These are phyloP conservation scores for Chaetogeoica ovagalla DNA, from an alignment of 2,888 invertebrate genomes.

Conservation along the genomic window DNA sequence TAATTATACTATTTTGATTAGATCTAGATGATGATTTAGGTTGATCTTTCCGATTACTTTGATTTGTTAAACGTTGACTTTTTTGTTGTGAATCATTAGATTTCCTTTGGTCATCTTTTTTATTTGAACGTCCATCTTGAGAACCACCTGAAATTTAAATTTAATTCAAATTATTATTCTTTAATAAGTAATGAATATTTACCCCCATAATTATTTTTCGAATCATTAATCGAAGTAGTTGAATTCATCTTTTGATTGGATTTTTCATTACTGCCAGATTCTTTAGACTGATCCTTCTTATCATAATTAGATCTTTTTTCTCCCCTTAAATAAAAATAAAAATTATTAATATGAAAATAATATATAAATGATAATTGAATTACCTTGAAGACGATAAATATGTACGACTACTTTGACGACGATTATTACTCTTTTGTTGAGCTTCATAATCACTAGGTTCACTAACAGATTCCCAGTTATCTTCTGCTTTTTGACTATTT, in stretches of 20 bases:
- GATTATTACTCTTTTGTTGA: conserved; percentile 63
- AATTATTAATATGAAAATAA: background rate
- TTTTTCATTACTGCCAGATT: conserved; percentile 31
- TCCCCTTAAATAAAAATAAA: conserved; percentile 26
- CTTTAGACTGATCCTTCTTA: conserved; percentile 43
- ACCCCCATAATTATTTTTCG: conserved; percentile 43
- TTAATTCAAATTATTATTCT: background rate
- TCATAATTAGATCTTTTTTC: conserved; percentile 44
- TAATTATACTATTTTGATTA: conserved; percentile 21
- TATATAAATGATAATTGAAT: background rate
- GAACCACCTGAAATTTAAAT: conserved; percentile 32
- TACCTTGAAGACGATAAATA: conserved; percentile 57
- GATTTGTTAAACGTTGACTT: conserved; percentile 40
- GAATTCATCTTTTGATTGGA: conserved; percentile 25
- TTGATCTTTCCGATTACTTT: conserved; percentile 43
- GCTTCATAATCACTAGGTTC: conserved; percentile 57
- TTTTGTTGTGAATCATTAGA: conserved; percentile 25
- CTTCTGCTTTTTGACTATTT: conserved; percentile 50
- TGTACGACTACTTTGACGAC: conserved; percentile 57
- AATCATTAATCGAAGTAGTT: conserved; percentile 30
- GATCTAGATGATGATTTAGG: conserved; percentile 25
- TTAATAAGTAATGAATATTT: background rate
- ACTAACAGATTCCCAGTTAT: conserved; percentile 50
- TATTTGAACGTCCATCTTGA: conserved; percentile 35
- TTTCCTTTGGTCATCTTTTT: conserved; percentile 48